Percentiles rank a stretch among this genome's conserved stretches.
Evolutionary conservation across 1,140 invertebrate species (phyloP).

Genomic region (Homarus americanus): DNA sequence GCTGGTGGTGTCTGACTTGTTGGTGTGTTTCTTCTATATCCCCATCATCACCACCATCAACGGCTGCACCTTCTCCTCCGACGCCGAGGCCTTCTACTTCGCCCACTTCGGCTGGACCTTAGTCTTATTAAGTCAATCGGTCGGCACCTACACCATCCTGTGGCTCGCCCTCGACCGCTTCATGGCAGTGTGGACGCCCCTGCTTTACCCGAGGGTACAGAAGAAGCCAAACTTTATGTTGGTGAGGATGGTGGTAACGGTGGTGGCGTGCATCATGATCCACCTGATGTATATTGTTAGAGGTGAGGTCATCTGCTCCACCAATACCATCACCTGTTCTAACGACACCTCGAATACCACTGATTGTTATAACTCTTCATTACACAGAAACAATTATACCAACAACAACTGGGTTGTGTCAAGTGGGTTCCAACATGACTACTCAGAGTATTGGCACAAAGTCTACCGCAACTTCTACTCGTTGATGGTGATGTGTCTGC

Average conservation of each 20-base stretch:
- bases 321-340: background rate
- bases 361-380: too few relatives aligned
- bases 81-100: slow-evolving; percentile 42
- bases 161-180: slow-evolving; percentile 52
- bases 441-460: slow-evolving; percentile 24
- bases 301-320: slow-evolving; percentile 1
- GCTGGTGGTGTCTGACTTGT: slow-evolving; percentile 41
- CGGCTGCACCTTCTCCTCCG: slow-evolving; percentile 39
- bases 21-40: slow-evolving; percentile 54
- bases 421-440: slow-evolving; percentile 32
- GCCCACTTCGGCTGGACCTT: slow-evolving; percentile 47
- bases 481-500: slow-evolving; percentile 36
- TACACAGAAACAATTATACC: too few relatives aligned
- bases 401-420: slow-evolving; percentile 1
- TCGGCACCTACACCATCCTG: slow-evolving; percentile 42
- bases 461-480: slow-evolving; percentile 11
- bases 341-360: too few relatives aligned
- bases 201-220: slow-evolving; percentile 37
- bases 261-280: background rate
- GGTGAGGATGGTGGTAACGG: slow-evolving; percentile 26
- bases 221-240: slow-evolving; percentile 21
- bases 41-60: slow-evolving; percentile 53
- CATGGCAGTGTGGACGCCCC: slow-evolving; percentile 45
- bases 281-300: slow-evolving; percentile 20
- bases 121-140: background rate